Evolutionary conservation across 1,140 invertebrate genomes (phyloP), one percentile per base, ranked within the genome.

Genomic region (Drosophila subobscura): DNA sequence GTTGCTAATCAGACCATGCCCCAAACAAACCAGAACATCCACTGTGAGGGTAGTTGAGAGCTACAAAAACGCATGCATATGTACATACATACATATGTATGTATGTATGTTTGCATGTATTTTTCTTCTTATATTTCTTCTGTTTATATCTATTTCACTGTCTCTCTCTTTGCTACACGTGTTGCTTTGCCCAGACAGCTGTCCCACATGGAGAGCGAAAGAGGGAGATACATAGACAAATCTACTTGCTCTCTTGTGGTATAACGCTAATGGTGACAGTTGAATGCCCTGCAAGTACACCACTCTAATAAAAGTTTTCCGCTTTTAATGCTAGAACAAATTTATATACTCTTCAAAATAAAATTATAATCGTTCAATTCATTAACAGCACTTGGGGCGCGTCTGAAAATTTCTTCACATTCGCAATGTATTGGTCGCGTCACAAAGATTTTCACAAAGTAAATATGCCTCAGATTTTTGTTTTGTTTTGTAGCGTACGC

Each of bases 1-100:
- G 77, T 85, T 86, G 81, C 81, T 77, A 86, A 86, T 85, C 80
- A 73, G 54, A 80, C 79, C 68, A 65, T 80, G 77, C 73, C 72
- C 65, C 66, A 55, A 45, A 72, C 10, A 71, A 75, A 65, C 55
- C 54, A 70, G 70, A 78, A 83, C 83, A 78, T 47, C 47, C 10
- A 37, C 33, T 37, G 10, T 8, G 33, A 12, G 33, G 33, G 33
- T 37, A 12, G 1, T 12, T 37, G 33, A 8, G 10, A 37, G 33
- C 33, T 37, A 42, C 63, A 81, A 44, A 7, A 68, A 25, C 63
- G 47, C 51, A 70, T 53, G 40, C 14, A n/a, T 7, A 16, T n/a
- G 29, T 23, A 56, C 51, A 70, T 53, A 42, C 14, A n/a, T 7
- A 16, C n/a, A 29, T 23, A 55, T 72, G 52, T 64, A 12, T 3